phyloP scores from a whole-genome alignment of 2,113 vertebrate species.

The Octodon degus region DNA sequence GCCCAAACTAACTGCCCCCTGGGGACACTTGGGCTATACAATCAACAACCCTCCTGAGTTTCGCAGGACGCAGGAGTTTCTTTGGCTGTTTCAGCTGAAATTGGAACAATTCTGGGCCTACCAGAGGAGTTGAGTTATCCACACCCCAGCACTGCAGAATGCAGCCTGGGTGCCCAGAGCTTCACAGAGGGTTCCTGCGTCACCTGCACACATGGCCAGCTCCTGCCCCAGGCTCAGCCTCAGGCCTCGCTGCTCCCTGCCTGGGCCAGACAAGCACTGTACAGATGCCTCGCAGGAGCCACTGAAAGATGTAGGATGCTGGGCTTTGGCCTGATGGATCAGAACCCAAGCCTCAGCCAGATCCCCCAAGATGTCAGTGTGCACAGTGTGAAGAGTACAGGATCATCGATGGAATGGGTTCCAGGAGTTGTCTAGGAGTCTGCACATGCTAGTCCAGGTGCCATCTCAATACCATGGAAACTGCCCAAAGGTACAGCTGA shows the following conservation, averaged over 20 bases:
- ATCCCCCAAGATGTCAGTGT: not conserved
- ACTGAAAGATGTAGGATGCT: not conserved
- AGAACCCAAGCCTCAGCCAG: not conserved
- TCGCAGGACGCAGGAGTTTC: not conserved
- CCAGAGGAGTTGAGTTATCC: not conserved
- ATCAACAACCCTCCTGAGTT: not conserved
- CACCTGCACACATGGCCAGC: not conserved
- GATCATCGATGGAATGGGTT: no score
- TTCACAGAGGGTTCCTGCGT: not conserved
- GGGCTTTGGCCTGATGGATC: not conserved
- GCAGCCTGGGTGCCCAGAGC: not conserved
- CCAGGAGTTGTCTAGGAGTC: not conserved
- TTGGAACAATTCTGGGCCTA: not conserved
- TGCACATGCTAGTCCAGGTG: not conserved
- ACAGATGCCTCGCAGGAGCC: not conserved
- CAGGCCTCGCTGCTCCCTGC: accelerated
- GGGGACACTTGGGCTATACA: not conserved
- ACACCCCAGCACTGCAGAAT: not conserved
- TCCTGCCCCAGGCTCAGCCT: not conserved
- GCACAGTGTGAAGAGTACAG: not conserved
- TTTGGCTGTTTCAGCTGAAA: not conserved
- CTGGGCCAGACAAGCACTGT: accelerated
- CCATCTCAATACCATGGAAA: not conserved
- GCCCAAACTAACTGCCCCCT: not conserved
- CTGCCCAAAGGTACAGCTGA: not conserved